These are phyloP conservation scores for Puntigrus tetrazona DNA, from an alignment of 2,113 vertebrate genomes.

Conservation along the genomic window DNA sequence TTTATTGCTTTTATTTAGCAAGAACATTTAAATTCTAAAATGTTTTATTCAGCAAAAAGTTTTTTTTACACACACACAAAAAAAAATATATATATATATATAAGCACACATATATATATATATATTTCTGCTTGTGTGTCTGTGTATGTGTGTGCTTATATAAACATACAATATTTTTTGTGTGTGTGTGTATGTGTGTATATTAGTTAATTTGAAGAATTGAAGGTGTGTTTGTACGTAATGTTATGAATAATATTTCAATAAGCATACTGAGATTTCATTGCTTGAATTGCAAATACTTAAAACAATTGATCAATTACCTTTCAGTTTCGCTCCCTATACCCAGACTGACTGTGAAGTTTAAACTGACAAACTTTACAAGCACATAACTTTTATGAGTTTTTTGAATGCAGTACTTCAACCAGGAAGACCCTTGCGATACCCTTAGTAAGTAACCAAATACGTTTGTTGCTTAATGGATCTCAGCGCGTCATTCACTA, in stretches of 20 bases:
- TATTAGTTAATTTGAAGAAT: too few relatives aligned
- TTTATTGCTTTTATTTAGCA: background rate
- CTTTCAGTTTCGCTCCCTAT: background rate
- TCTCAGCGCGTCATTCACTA: conserved; percentile 57
- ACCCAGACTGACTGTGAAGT: background rate
- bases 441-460: conserved; percentile 62
- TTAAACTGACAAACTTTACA: background rate
- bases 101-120: too few relatives aligned
- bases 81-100: too few relatives aligned
- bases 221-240: too few relatives aligned
- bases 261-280: background rate
- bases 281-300: background rate
- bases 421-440: conserved; percentile 45
- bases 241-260: background rate
- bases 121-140: too few relatives aligned
- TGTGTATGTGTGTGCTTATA: too few relatives aligned
- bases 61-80: too few relatives aligned
- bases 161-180: too few relatives aligned
- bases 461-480: conserved; percentile 68
- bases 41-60: too few relatives aligned
- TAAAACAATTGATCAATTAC: background rate
- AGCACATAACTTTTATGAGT: conserved; percentile 12
- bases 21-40: background rate
- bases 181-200: background rate
- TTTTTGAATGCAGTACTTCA: conserved; percentile 39